These are phyloP conservation scores for Adela reaumurella DNA, from an alignment of 2,888 invertebrate genomes.

Conservation along the genomic window DNA sequence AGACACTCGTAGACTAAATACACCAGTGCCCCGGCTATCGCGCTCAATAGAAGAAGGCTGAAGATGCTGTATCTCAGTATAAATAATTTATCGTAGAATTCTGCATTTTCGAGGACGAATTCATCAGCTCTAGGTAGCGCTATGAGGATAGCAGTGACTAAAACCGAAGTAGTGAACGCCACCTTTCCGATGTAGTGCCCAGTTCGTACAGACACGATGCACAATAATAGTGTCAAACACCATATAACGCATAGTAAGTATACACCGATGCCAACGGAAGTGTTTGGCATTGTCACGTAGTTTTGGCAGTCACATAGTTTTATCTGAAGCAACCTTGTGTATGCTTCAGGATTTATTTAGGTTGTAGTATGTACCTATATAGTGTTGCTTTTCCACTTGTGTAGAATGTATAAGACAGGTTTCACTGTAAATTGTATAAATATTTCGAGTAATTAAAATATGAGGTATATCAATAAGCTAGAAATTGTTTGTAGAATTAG, in stretches of 20 bases:
- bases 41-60: constrained; percentile 25
- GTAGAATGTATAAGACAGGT: no score
- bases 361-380: no score
- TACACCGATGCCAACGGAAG: constrained; percentile 61
- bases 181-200: constrained; percentile 63
- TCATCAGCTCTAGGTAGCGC: constrained; percentile 55
- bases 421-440: no score
- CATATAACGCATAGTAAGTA: constrained; percentile 63
- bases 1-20: constrained; percentile 30
- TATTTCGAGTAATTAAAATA: no score
- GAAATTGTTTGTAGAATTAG: no score
- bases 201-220: constrained; percentile 62
- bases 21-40: constrained; percentile 23
- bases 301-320: constrained; percentile 8
- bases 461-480: no score
- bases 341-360: no score
- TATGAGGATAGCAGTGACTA: constrained; percentile 57
- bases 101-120: constrained; percentile 26
- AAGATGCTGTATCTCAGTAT: constrained; percentile 28
- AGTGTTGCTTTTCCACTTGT: no score
- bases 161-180: constrained; percentile 47
- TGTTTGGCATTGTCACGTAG: constrained; percentile 18
- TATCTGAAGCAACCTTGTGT: no score
- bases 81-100: constrained; percentile 45
- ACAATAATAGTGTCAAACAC: constrained; percentile 59